These are phyloP conservation scores for Corapipo altera DNA, from an alignment of 2,113 vertebrate species.

Conservation along the genomic window DNA sequence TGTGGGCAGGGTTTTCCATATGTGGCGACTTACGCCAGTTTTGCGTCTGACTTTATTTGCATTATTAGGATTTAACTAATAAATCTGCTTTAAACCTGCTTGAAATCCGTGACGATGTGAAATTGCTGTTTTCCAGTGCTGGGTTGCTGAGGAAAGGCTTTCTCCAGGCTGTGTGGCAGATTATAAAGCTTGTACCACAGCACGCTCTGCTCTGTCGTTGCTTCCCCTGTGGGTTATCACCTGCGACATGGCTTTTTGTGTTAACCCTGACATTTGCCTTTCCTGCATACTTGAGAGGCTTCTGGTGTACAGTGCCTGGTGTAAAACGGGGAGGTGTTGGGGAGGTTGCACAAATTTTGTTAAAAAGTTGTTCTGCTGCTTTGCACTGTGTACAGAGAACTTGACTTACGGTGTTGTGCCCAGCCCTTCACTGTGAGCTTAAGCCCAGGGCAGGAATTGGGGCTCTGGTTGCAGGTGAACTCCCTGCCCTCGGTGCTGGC, in stretches of 20 bases:
- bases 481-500: not conserved
- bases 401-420: not conserved
- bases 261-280: not conserved
- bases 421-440: too few species aligned
- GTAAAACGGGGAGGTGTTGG: not conserved
- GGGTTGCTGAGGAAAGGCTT: not conserved
- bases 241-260: not conserved
- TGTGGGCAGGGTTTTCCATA: not conserved
- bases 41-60: not conserved
- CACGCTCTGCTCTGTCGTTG: not conserved
- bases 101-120: not conserved
- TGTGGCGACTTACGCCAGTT: not conserved
- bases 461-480: not conserved
- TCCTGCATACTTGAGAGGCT: not conserved
- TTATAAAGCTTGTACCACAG: not conserved
- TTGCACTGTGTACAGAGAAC: not conserved
- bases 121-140: rapidly evolving
- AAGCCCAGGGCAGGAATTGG: too few species aligned
- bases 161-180: not conserved
- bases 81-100: not conserved
- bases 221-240: not conserved
- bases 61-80: not conserved
- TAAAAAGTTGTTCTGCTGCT: not conserved
- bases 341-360: not conserved
- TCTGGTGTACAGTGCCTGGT: too few species aligned